phyloP scores from a whole-genome alignment of 2,888 invertebrate genomes.

The Drosophila atripex region DNA sequence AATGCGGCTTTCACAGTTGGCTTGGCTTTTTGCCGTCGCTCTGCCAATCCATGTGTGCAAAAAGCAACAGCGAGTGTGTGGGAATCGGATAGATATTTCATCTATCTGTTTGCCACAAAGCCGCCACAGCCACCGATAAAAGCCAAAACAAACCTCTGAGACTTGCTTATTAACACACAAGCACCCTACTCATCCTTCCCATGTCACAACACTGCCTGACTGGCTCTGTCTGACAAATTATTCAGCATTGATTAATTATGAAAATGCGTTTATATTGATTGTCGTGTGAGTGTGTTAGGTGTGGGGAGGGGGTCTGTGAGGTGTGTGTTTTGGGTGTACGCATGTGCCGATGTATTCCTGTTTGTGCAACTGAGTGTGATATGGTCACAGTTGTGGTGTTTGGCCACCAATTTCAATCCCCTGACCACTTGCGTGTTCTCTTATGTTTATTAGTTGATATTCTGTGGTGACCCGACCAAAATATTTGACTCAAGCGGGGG shows the following conservation, averaged over 20 bases:
- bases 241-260: constrained; percentile 80
- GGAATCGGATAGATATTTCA: constrained; percentile 56
- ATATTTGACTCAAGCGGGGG: constrained; percentile 62
- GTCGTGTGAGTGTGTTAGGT: constrained; percentile 30
- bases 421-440: constrained; percentile 59
- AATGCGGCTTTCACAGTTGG: constrained; percentile 38
- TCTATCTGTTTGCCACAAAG: constrained; percentile 73
- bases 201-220: constrained; percentile 42
- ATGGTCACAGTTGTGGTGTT: constrained; percentile 40
- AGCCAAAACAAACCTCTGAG: constrained; percentile 74
- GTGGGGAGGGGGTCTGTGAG: background rate
- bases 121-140: constrained; percentile 69
- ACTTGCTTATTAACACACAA: constrained; percentile 65
- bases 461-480: constrained; percentile 43
- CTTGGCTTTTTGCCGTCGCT: constrained; percentile 25
- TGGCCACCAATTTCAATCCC: constrained; percentile 49
- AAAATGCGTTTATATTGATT: constrained; percentile 80
- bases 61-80: constrained; percentile 29
- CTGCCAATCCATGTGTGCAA: constrained; percentile 35
- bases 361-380: constrained; percentile 11
- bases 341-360: constrained; percentile 1
- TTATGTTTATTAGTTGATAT: constrained; percentile 68
- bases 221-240: constrained; percentile 63
- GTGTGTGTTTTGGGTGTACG: constrained; percentile 7
- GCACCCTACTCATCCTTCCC: background rate